Base-by-base conservation (phyloP, 2,113 vertebrate genomes). In the Piprites chloris region DNA sequence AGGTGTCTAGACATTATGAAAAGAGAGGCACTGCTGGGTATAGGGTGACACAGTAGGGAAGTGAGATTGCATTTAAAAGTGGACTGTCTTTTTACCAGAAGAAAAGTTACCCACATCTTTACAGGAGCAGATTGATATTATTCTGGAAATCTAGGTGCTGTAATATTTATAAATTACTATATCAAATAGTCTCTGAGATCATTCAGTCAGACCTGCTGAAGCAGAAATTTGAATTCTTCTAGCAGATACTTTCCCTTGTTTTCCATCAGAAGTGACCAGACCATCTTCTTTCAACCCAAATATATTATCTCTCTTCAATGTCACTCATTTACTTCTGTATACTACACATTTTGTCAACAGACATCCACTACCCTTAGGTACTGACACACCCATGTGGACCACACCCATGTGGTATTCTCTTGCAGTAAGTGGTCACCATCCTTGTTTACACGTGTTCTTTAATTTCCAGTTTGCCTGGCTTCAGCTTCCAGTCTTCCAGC, bases 1-100 rank as follows among this genome's bases (percentile, higher is more conserved):
- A 91, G 85, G 80, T 94, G 87, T 96, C 93, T 96, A 96, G 93
- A 93, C 74, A 84, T 67, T 85, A 89, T 91, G 91, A 89, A 87
- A 89, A 74, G 52, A 88, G 39, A 88, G 56, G 50, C 44, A 69
- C 23, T 94, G 74, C 44, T 1, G 5, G 41, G 55, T 80, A 73
- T 62, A 89, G 22, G 50, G 76, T 66, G 67, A 83, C 71, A 74
- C n/a, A 66, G 62, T 53, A 93, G 14, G 50, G 49, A 87, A 27
- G 7, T 42, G 27, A 85, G 62, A 75, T 33, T 69, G 22, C 42
- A 73, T 73, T 90, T 76, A 59, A 67, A 89, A 90, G 9, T 77
- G 74, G 63, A 85, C 46, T 33, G 14, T 33, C 24, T 86, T 84
- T 90, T 78, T 82, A 87, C 30, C 23, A 77, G 67, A 79, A 77